Percentiles rank a stretch among this genome's conserved stretches.
phyloP scores from a whole-genome alignment of 2,797 vertebrate species.

The Myotis myotis region DNA sequence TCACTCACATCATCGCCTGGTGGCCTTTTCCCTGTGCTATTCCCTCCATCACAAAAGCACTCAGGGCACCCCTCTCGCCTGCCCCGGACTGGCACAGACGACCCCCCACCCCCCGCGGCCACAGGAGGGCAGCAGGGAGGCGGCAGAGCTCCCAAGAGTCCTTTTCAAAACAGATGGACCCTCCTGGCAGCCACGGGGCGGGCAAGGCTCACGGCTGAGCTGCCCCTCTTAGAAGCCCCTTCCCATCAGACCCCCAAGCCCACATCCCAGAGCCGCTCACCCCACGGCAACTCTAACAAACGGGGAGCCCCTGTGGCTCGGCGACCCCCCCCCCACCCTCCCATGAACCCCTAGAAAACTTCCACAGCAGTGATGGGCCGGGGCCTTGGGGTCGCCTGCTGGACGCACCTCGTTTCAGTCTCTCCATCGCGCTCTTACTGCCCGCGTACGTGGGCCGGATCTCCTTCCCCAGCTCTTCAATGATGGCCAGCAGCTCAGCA shows the following conservation, averaged over 20 bases:
- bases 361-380: background rate
- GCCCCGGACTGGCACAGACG: too few relatives aligned
- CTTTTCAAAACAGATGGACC: background rate
- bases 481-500: slow-evolving; percentile 97
- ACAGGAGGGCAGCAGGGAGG: background rate
- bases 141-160: background rate
- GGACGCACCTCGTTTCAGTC: slow-evolving; percentile 94
- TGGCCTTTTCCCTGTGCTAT: background rate
- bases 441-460: slow-evolving; percentile 98
- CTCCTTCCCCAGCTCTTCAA: slow-evolving; percentile 98
- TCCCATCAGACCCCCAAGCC: too few relatives aligned
- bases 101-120: background rate
- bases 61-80: background rate
- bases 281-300: too few relatives aligned
- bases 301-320: rapidly evolving
- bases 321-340: rapidly evolving
- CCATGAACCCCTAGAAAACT: rapidly evolving
- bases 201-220: background rate
- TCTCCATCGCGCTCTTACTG: slow-evolving; percentile 99
- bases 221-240: background rate
- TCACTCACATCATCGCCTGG: background rate
- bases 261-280: background rate
- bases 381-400: rapidly evolving
- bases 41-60: background rate
- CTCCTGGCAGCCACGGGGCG: background rate